A percentile compares a stretch with the other conserved stretches of the same genome.
Evolutionary conservation across 2,888 invertebrate genomes (phyloP).

Genomic region (Zonitis immaculata): DNA sequence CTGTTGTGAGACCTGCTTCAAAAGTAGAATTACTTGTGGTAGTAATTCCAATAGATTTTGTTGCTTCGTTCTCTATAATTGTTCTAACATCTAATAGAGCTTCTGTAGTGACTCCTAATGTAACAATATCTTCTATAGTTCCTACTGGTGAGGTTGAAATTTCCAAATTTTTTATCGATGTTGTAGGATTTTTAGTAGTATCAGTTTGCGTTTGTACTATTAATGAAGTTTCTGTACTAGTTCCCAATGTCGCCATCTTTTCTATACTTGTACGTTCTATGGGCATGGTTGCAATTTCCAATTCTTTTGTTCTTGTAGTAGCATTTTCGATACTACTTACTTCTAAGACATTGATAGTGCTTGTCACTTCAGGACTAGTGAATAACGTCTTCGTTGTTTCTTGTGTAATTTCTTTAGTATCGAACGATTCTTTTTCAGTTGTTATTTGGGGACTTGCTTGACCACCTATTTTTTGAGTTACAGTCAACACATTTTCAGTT

Average conservation of each 20-base stretch:
- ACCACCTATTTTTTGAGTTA: not conserved
- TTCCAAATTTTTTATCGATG: too few relatives aligned
- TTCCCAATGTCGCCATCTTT: too few relatives aligned
- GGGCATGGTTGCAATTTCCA: not conserved
- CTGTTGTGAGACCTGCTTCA: not conserved
- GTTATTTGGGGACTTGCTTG: not conserved
- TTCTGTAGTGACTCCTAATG: too few relatives aligned
- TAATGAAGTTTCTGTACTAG: too few relatives aligned
- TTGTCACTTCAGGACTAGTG: not conserved
- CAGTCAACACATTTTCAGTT: too few relatives aligned
- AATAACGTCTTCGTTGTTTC: not conserved
- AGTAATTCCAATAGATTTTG: too few relatives aligned
- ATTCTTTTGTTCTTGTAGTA: not conserved
- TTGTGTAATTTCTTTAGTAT: not conserved
- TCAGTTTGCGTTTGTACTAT: too few relatives aligned
- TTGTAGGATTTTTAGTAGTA: too few relatives aligned
- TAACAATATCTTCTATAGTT: not conserved
- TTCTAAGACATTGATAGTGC: not conserved
- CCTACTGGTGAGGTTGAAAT: too few relatives aligned
- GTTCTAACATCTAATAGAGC: too few relatives aligned
- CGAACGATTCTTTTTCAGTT: not conserved
- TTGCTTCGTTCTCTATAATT: too few relatives aligned
- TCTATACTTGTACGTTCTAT: not conserved
- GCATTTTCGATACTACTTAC: not conserved
- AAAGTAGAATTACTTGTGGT: not conserved